Evolutionary conservation across 2,797 vertebrate species (phyloP), one percentile per base, ranked within the genome.

Genomic region (Labeo calbasu): DNA sequence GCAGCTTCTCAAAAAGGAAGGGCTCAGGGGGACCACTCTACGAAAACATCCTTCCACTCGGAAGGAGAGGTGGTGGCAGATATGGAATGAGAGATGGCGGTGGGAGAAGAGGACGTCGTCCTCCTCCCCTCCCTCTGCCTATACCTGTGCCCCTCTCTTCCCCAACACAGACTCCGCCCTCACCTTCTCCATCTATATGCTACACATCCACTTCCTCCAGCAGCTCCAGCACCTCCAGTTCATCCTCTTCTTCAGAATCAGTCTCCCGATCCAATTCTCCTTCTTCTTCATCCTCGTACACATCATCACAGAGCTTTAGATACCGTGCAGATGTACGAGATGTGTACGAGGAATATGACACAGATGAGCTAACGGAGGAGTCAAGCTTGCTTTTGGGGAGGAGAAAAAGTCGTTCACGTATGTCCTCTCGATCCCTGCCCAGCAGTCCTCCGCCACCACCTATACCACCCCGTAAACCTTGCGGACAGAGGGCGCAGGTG

Each of bases 1-100:
- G 95, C 92, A 92, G 96, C 92, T 91, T 97, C 92, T 94, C 95
- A 83, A 94, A 96, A 89, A 93, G 94, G 89, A 94, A 97, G 94
- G 87, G 95, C 92, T 95, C 96, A 89, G 94, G 95, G 28, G 94
- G 93, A 40, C 95, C 94, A 0, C 86, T 96, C 6, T 96, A 96
- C 71, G 95, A 96, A 88, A 96, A 95, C 79, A 95, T 96, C 81
- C 93, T 95, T 78, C 95, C 94, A 53, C 89, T 96, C 8, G 95
- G 95, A 63, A 90, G 95, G 73, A 90, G 95, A 88, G 94, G 94
- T 79, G 94, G 94, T 72, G 93, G 93, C 46, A 91, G 93, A 81
- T 94, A 95, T 9, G 94, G 92, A 53, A 89, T 86, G 61, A 82
- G 92, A 1, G 94, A 95, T 72, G 93, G 90, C 69, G 86, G 65